Conservation (phyloP, 2,888 invertebrate genomes). For the Stegana nigrithorax region DNA sequence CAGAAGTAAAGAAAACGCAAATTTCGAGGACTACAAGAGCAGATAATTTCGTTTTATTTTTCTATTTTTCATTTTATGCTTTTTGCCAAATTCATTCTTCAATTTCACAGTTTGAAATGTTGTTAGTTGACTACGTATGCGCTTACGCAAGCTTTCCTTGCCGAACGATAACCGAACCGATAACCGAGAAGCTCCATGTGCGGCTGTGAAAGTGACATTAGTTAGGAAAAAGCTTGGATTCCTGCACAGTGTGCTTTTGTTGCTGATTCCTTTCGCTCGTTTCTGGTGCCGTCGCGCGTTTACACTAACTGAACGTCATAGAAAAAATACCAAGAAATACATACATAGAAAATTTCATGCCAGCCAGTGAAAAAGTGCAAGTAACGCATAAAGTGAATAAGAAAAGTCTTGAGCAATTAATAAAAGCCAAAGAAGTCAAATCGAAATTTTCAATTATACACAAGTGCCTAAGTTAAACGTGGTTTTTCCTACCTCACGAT, state of each 20-base stretch:
- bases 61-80: no score
- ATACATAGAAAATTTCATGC: conserved; percentile 3
- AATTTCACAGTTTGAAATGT: no score
- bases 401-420: no score
- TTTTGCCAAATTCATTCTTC: no score
- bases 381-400: neutral
- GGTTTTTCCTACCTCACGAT: conserved; percentile 1
- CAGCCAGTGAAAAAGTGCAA: neutral
- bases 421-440: neutral
- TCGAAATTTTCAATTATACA: neutral
- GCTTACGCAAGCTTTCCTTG: no score
- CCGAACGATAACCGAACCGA: conserved; percentile 1
- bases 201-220: conserved; percentile 34
- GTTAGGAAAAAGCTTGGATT: conserved; percentile 43
- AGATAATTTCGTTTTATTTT: no score
- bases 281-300: conserved; percentile 34
- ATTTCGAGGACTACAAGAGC: no score
- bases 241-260: conserved; percentile 59
- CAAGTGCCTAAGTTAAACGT: conserved; percentile 12
- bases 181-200: conserved; percentile 28
- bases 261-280: conserved; percentile 56
- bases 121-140: no score
- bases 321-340: conserved; percentile 3
- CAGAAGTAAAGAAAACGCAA: no score
- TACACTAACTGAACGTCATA: neutral